phyloP scores from a whole-genome alignment of 92 coral and sea anemone genomes.

The Siderastrea radians region DNA sequence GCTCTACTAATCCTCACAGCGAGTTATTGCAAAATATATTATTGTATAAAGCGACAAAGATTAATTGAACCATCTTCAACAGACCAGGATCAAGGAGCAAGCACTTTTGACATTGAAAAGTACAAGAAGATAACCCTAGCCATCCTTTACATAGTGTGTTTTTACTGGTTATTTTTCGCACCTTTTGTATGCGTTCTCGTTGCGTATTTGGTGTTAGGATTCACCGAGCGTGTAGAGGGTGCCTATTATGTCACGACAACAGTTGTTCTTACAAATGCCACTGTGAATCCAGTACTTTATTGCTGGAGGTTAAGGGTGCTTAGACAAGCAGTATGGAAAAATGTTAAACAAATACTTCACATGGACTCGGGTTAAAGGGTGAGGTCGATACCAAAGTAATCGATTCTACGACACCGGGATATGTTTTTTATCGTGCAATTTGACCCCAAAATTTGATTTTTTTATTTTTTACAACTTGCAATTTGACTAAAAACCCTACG shows the following conservation, averaged over 20 bases:
- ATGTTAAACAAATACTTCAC: constrained; percentile 1
- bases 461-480: too few species aligned
- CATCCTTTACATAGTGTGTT: constrained; percentile 11
- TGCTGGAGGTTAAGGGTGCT: constrained; percentile 41
- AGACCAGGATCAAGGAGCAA: neutral
- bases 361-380: neutral
- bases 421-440: too few species aligned
- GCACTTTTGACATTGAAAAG: constrained; percentile 33
- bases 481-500: too few species aligned
- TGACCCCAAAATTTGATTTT: too few species aligned
- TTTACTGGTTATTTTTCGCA: constrained; percentile 47
- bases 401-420: too few species aligned
- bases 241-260: constrained; percentile 38
- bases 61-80: neutral
- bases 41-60: constrained; percentile 22
- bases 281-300: constrained; percentile 33
- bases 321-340: constrained; percentile 21
- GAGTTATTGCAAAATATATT: constrained; percentile 26
- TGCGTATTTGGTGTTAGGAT: constrained; percentile 7
- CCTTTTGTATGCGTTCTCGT: constrained; percentile 45
- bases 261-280: constrained; percentile 32
- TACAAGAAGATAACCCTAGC: constrained; percentile 42
- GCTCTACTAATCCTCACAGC: constrained; percentile 19
- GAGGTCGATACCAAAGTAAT: neutral
- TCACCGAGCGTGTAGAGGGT: constrained; percentile 15